These are phyloP conservation scores for Drosophila cracens DNA, from an alignment of 2,888 invertebrate genomes.

Conservation along the genomic window DNA sequence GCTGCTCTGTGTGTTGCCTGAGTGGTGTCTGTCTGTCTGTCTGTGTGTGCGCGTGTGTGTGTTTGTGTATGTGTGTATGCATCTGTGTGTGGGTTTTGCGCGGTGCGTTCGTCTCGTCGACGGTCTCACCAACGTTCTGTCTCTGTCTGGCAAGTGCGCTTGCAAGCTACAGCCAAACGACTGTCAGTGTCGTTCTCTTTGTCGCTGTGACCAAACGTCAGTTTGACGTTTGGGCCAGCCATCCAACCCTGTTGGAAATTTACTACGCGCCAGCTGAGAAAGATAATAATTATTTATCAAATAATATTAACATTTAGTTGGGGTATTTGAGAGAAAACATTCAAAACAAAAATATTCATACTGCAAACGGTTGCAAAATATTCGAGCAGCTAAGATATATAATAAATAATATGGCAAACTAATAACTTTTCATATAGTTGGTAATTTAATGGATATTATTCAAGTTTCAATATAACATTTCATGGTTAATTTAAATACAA, in stretches of 20 bases:
- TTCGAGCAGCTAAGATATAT: background rate
- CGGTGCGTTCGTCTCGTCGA: slow-evolving; percentile 63
- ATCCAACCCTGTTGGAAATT: slow-evolving; percentile 60
- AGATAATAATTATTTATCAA: slow-evolving; percentile 1
- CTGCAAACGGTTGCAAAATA: background rate
- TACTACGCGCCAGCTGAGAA: slow-evolving; percentile 4
- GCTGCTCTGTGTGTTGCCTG: slow-evolving; percentile 50
- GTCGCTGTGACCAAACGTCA: slow-evolving; percentile 69
- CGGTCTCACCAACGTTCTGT: slow-evolving; percentile 71
- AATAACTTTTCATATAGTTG: background rate
- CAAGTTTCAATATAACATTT: background rate
- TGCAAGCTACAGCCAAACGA: slow-evolving; percentile 43
- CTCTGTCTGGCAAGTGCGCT: slow-evolving; percentile 52
- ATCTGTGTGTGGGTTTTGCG: slow-evolving; percentile 52
- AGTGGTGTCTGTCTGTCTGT: slow-evolving; percentile 23
- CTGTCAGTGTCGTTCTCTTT: slow-evolving; percentile 72
- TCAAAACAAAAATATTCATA: background rate
- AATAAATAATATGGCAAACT: background rate
- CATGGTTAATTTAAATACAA: background rate
- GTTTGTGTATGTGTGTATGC: slow-evolving; percentile 37
- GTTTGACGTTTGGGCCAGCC: slow-evolving; percentile 64
- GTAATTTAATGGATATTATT: background rate
- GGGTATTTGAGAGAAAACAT: background rate
- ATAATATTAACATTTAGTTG: background rate
- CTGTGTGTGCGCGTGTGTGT: slow-evolving; percentile 27